phyloP scores from a whole-genome alignment of 2,113 vertebrate species.

The Python bivittatus region DNA sequence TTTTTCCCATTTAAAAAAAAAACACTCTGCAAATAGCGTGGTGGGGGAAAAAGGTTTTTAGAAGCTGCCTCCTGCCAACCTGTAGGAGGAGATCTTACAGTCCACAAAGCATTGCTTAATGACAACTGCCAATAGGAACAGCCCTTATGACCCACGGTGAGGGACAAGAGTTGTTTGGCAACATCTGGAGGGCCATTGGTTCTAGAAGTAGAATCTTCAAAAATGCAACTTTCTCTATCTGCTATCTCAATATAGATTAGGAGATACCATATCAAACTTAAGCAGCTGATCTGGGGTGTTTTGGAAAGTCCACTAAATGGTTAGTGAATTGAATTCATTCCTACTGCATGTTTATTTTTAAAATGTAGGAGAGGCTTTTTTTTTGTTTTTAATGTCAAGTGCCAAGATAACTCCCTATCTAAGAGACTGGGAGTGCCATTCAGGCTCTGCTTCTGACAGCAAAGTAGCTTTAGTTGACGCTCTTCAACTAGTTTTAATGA shows the following conservation, averaged over 20 bases:
- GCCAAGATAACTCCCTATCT: not conserved
- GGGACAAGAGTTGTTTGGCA: not conserved
- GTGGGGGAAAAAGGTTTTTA: not conserved
- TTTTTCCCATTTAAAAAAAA: not conserved
- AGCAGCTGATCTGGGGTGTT: not conserved
- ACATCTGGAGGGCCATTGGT: not conserved
- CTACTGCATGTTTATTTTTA: not conserved
- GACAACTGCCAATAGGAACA: not conserved
- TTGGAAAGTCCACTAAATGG: not conserved
- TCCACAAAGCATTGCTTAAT: not conserved
- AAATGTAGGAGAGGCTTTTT: too few relatives aligned
- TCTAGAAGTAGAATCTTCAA: not conserved
- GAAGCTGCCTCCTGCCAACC: not conserved
- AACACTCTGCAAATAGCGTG: not conserved
- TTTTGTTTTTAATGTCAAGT: not conserved
- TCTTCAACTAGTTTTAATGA: not conserved
- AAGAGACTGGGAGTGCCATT: not conserved
- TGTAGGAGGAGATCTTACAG: not conserved
- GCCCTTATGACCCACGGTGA: not conserved
- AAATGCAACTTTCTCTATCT: not conserved
- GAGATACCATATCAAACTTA: not conserved
- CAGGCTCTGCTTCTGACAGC: not conserved
- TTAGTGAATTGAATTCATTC: not conserved
- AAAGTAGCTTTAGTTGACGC: not conserved
- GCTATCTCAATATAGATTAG: not conserved